Evolutionary conservation across 2,888 invertebrate species (phyloP).

Genomic region (Ochlodes sylvanus): DNA sequence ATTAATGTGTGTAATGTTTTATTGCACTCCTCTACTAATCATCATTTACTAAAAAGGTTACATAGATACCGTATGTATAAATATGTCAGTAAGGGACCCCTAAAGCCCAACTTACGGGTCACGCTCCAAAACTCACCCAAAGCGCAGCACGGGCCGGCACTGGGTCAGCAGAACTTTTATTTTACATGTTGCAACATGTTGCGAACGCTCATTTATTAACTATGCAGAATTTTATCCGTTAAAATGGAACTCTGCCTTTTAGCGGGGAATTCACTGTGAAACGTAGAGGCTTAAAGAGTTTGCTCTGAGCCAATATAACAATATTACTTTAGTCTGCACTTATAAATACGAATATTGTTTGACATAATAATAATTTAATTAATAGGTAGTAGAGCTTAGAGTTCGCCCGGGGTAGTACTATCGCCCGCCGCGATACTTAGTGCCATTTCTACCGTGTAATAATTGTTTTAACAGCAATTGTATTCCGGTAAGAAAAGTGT

Average conservation of each 20-base stretch:
- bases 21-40: no score
- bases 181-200: conserved; percentile 33
- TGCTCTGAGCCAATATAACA: background rate
- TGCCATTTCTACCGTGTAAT: no score
- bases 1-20: no score
- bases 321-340: conserved; percentile 5
- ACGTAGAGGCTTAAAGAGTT: background rate
- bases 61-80: no score
- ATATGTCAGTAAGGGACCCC: conserved; percentile 4
- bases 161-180: conserved; percentile 33
- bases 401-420: no score
- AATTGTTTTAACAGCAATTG: no score
- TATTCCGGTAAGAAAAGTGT: no score
- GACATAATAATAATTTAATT: no score
- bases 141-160: conserved; percentile 5
- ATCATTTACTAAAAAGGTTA: no score
- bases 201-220: conserved; percentile 35
- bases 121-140: conserved; percentile 30
- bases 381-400: no score
- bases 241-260: conserved; percentile 22
- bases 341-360: background rate
- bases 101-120: conserved; percentile 23
- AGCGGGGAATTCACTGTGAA: conserved; percentile 1
- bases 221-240: conserved; percentile 33
- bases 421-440: no score